These are phyloP conservation scores for Pomatostomus ruficeps DNA, from an alignment of 2,113 vertebrate species.

Conservation along the genomic window DNA sequence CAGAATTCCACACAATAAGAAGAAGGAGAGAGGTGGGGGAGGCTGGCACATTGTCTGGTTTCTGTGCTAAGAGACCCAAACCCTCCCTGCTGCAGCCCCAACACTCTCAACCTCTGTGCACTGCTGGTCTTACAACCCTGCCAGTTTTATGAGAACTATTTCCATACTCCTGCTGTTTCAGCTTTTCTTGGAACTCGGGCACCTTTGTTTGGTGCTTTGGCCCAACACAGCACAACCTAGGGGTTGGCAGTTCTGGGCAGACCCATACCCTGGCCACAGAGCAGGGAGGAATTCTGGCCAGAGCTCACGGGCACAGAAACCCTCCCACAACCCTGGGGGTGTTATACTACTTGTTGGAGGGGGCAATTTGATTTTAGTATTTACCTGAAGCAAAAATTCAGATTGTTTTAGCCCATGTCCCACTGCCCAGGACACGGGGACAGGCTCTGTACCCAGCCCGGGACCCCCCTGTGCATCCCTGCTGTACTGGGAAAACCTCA, in stretches of 20 bases:
- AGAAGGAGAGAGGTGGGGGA: neutral
- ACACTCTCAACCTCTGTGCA: neutral
- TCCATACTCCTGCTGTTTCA: neutral
- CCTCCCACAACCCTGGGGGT: accelerated
- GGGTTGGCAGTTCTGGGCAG: neutral
- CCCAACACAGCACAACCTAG: neutral
- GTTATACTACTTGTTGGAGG: accelerated
- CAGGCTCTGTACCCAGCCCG: accelerated
- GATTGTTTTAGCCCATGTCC: neutral
- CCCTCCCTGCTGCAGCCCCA: neutral
- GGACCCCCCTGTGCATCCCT: neutral
- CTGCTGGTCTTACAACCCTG: neutral
- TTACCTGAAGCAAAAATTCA: neutral
- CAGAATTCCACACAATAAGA: neutral
- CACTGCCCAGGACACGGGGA: accelerated
- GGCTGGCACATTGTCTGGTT: neutral
- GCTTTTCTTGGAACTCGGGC: neutral
- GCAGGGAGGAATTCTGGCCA: too few species aligned
- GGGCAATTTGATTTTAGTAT: neutral
- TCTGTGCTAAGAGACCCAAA: neutral
- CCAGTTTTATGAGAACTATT: neutral
- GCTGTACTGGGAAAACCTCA: neutral
- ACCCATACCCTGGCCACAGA: accelerated
- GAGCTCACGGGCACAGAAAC: neutral
- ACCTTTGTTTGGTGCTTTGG: neutral